Evolutionary conservation across 2,888 invertebrate species (phyloP), one percentile per base, ranked within the genome.

Genomic region (Nasonia oneida): DNA sequence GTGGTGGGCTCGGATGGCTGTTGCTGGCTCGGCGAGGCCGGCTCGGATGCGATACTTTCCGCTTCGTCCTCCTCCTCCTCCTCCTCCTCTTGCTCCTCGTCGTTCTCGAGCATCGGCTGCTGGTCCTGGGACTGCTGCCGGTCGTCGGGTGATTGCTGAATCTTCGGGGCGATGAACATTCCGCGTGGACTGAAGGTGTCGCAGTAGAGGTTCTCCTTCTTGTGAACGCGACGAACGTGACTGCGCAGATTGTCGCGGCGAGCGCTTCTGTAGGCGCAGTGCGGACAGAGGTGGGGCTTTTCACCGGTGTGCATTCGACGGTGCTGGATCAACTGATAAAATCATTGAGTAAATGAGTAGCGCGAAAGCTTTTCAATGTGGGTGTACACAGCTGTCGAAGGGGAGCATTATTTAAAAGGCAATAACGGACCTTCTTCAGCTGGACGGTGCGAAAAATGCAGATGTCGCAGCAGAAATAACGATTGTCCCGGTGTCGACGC

Each of bases 231-330:
- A 42, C 95, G 93, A 12, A 95, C 95, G 90, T 95, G 95, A 74
- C 94, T 95, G 53, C 95, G 93, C 73, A 95, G 91, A 91, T 95
- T 95, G 91, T 95, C 95, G 80, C 95, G 93, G 74, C 95, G 93
- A 1, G 95, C 95, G 64, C 94, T 94, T 79, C 95, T 93, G 89
- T 95, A 95, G n/a, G 94, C 93, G 90, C 95, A 95, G 88, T 94
- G 94, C 14, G 95, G 95, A 89, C 95, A 95, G 15, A 95, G 92
- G 89, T 95, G 95, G 3, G 95, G 95, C 85, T 94, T 94, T 88
- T 95, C 95, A 6, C 95, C 95, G 61, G 95, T 95, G 89, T 95
- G 95, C 94, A 95, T 95, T 85, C 95, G 92, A 80, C 95, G 93
- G 90, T 95, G 95, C 89, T 95, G 95, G 85, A 95, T 95, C 76